These are phyloP conservation scores for Leguminivora glycinivorella DNA, from an alignment of 1,140 invertebrate species.

Conservation along the genomic window DNA sequence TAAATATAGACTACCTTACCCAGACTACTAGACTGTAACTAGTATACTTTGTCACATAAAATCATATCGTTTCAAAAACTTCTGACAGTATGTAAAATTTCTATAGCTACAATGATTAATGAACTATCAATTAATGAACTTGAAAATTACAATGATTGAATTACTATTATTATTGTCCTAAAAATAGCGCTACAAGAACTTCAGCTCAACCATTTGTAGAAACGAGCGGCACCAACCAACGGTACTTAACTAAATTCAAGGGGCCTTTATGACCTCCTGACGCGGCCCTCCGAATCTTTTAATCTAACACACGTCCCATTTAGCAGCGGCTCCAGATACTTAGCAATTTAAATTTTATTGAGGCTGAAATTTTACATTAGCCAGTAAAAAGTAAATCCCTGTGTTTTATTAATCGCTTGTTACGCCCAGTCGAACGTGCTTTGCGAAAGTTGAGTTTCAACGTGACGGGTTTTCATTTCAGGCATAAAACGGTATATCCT, in stretches of 20 bases:
- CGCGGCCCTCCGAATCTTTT: slow-evolving; percentile 49
- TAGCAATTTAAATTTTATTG: slow-evolving; percentile 45
- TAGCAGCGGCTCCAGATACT: slow-evolving; percentile 51
- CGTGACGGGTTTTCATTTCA: background rate
- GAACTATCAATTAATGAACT: too few relatives aligned
- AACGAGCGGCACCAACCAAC: background rate
- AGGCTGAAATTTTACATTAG: slow-evolving; percentile 18
- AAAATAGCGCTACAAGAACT: background rate
- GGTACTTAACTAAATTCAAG: slow-evolving; percentile 54
- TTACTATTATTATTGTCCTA: too few relatives aligned
- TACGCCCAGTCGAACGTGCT: background rate
- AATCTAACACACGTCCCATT: slow-evolving; percentile 57
- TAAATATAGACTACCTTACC: too few relatives aligned
- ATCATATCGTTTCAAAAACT: too few relatives aligned
- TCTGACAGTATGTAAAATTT: too few relatives aligned
- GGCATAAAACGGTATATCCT: background rate
- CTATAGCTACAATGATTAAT: too few relatives aligned
- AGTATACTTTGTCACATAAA: too few relatives aligned
- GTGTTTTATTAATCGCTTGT: slow-evolving; percentile 4
- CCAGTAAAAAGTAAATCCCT: slow-evolving; percentile 11
- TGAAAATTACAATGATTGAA: too few relatives aligned
- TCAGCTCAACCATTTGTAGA: background rate
- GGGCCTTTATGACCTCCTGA: slow-evolving; percentile 50
- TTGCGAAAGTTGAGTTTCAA: background rate
- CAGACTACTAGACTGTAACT: too few relatives aligned